phyloP scores from a whole-genome alignment of 2,797 vertebrate species.

The Oreonectes daqikongensis region DNA sequence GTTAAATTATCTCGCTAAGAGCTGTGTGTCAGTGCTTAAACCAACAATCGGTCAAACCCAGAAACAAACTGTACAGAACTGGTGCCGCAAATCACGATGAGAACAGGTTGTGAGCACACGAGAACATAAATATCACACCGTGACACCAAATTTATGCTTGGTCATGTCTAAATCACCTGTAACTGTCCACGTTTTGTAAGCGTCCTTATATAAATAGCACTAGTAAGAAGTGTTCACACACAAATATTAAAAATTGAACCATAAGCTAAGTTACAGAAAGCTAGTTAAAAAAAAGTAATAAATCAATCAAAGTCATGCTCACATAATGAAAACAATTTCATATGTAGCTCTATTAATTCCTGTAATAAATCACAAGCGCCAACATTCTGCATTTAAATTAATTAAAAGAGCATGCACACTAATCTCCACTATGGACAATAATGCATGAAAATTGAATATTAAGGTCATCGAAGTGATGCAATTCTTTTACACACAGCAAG shows the following conservation, averaged over 20 bases:
- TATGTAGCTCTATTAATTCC: neutral
- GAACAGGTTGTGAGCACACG: neutral
- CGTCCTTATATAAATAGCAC: neutral
- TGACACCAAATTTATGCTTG: neutral
- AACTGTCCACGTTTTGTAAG: constrained; percentile 7
- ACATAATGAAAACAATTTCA: constrained; percentile 11
- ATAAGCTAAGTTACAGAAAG: no score
- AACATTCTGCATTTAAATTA: constrained; percentile 15
- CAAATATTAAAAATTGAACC: no score
- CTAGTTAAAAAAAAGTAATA: neutral
- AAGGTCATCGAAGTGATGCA: constrained; percentile 39
- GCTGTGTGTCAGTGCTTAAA: constrained; percentile 28
- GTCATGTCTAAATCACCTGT: neutral
- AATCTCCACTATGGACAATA: constrained; percentile 41
- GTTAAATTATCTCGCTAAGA: constrained; percentile 25
- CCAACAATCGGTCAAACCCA: constrained; percentile 1
- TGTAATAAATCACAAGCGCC: neutral
- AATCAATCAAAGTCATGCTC: neutral
- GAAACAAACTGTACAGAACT: neutral
- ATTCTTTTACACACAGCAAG: constrained; percentile 12
- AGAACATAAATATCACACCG: neutral
- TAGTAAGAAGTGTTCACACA: neutral
- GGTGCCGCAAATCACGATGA: neutral
- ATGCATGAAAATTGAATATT: constrained; percentile 52
- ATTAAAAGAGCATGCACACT: constrained; percentile 40